These are phyloP conservation scores for Cyrtorhinus lividipennis DNA, from an alignment of 1,140 invertebrate species.

Conservation along the genomic window DNA sequence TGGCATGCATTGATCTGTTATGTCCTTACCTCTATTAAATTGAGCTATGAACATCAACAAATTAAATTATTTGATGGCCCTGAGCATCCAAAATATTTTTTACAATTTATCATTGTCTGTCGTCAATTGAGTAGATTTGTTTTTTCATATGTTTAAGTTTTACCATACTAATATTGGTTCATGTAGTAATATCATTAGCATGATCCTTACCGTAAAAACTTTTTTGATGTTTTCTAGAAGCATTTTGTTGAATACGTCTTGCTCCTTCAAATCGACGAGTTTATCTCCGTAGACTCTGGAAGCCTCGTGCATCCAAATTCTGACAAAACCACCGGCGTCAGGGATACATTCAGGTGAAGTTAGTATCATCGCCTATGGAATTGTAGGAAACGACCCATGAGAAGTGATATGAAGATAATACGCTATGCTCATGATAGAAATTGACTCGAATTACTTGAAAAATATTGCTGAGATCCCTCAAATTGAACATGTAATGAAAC, in stretches of 20 bases:
- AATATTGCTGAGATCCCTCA: conserved; percentile 82
- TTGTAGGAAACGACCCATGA: background rate
- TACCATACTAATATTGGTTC: too few species aligned
- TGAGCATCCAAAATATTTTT: too few species aligned
- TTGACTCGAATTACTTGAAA: conserved; percentile 45
- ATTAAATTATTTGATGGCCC: too few species aligned
- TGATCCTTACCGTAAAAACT: conserved; percentile 60
- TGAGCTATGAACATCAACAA: conserved; percentile 16
- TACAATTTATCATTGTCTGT: background rate
- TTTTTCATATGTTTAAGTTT: too few species aligned
- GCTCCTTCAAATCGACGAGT: conserved; percentile 50
- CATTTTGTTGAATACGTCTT: conserved; percentile 59
- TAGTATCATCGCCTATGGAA: conserved; percentile 34
- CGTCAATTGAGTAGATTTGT: background rate
- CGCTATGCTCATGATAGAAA: background rate
- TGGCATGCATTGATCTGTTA: too few species aligned
- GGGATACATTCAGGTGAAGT: conserved; percentile 46
- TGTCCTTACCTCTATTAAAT: conserved; percentile 22
- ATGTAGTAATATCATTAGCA: too few species aligned
- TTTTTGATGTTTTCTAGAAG: conserved; percentile 66
- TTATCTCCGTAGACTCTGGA: conserved; percentile 82
- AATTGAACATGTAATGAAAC: conserved; percentile 90
- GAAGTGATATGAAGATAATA: too few species aligned
- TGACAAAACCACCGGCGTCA: conserved; percentile 49
- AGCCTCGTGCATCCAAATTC: conserved; percentile 81